These are phyloP conservation scores for Drosophila orosa DNA, from an alignment of 1,140 invertebrate species.

Conservation along the genomic window DNA sequence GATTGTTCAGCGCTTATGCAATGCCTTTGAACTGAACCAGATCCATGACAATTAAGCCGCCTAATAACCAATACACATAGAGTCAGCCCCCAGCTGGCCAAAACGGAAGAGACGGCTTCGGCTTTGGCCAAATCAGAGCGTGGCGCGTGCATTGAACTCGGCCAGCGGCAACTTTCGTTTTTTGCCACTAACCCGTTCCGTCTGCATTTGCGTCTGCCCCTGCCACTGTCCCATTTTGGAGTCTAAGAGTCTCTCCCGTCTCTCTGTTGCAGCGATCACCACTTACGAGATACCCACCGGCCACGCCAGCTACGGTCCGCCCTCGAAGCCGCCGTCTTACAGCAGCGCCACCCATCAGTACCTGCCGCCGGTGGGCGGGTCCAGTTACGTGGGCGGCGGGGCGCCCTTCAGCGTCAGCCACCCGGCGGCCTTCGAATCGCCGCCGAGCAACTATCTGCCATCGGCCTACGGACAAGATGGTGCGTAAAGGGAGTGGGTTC, in stretches of 20 bases:
- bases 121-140: constrained; percentile 39
- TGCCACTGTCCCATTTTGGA: constrained; percentile 53
- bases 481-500: constrained; percentile 58
- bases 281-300: constrained; percentile 80
- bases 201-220: constrained; percentile 23
- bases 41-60: constrained; percentile 67
- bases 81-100: constrained; percentile 29
- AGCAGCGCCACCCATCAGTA: constrained; percentile 82
- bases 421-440: constrained; percentile 76
- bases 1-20: constrained; percentile 46
- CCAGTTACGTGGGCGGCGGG: constrained; percentile 63
- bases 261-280: constrained; percentile 73
- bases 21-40: constrained; percentile 41
- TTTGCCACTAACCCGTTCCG: constrained; percentile 63
- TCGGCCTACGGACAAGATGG: constrained; percentile 81
- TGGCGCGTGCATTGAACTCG: constrained; percentile 60
- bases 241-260: constrained; percentile 23
- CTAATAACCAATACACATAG: constrained; percentile 48
- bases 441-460: constrained; percentile 78
- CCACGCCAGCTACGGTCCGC: constrained; percentile 77
- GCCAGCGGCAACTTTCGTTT: constrained; percentile 73
- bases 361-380: constrained; percentile 67
- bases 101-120: constrained; percentile 70
- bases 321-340: constrained; percentile 78
- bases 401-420: constrained; percentile 76